Evolutionary conservation across 2,113 vertebrate genomes (phyloP), one percentile per base, ranked within the genome.

Genomic region (Fulica atra): DNA sequence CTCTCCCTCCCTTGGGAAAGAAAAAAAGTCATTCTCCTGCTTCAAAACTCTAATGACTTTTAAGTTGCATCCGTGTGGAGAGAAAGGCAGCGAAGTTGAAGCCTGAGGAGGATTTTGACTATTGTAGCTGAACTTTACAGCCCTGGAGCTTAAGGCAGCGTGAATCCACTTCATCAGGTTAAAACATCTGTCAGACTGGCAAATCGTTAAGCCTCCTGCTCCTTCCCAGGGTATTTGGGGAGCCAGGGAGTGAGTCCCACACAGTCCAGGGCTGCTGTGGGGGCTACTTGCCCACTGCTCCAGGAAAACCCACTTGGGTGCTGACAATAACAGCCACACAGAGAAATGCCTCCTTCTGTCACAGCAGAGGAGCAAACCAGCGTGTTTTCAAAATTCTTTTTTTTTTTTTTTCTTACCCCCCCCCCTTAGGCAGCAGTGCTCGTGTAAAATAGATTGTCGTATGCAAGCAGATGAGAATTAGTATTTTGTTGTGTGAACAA

Each of bases 111-210:
- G 81, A 76, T 95, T 92, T 83, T 83, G 59, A 81, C 85, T 92
- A 76, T 93, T 89, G 73, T 91, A 89, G 76, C 92, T 81, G 82
- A 95, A 94, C 93, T 96, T 93, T 81, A 38, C 33, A 86, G 54
- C 69, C 60, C 63, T 56, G 33, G 80, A 93, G 95, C 89, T 96
- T 63, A 82, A 94, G 81, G 90, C 84, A 86, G 86, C 40, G 0
- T 80, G 89, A 89, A 92, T 86, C 73, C 72, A 85, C 94, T 89
- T 88, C 84, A 74, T 85, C 93, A 92, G 80, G 93, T 95, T 87
- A 90, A 91, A 97, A 94, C 93, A 97, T 92, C 91, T 76, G 95
- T 93, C 94, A 95, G 82, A 54, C 56, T 83, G 93, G 92, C 61
- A 80, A 85, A 94, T 88, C 70, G 86, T 92, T 81, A 88, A 92